Evolutionary conservation across 1,140 invertebrate species (phyloP).

Genomic region (Atta texana): DNA sequence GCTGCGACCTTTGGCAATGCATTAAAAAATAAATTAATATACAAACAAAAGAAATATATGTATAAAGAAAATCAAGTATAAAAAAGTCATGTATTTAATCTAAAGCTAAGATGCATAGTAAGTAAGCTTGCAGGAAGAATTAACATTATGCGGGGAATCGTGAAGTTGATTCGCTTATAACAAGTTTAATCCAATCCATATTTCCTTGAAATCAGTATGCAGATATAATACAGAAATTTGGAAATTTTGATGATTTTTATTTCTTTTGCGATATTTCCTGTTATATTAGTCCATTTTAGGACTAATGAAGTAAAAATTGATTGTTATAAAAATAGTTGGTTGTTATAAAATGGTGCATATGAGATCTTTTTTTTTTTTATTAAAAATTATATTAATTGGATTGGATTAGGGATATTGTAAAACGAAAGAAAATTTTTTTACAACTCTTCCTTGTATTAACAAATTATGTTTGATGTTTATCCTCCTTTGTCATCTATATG

Average conservation of each 20-base stretch:
- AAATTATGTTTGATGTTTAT: constrained; percentile 18
- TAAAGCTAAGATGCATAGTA: constrained; percentile 23
- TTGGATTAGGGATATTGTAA: constrained; percentile 13
- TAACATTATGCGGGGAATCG: constrained; percentile 23
- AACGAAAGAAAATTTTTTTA: constrained; percentile 35
- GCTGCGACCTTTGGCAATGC: constrained; percentile 44
- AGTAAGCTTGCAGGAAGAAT: constrained; percentile 44
- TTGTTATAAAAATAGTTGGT: constrained; percentile 62
- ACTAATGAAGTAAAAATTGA: constrained; percentile 52
- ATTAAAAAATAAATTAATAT: constrained; percentile 52
- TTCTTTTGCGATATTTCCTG: constrained; percentile 27
- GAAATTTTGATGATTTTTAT: neutral
- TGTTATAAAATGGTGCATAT: constrained; percentile 52
- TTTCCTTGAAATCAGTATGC: constrained; percentile 13
- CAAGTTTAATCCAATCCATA: constrained; percentile 31
- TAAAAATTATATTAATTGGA: constrained; percentile 43
- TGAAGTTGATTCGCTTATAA: constrained; percentile 32
- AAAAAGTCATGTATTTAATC: constrained; percentile 37
- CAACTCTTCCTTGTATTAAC: neutral
- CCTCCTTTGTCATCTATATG: neutral
- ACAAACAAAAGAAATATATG: constrained; percentile 18
- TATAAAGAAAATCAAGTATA: constrained; percentile 42
- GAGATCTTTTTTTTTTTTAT: constrained; percentile 21
- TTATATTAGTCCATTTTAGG: constrained; percentile 13
- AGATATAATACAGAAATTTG: constrained; percentile 22